These are phyloP conservation scores for Upupa epops DNA, from an alignment of 2,113 vertebrate species.

Conservation along the genomic window DNA sequence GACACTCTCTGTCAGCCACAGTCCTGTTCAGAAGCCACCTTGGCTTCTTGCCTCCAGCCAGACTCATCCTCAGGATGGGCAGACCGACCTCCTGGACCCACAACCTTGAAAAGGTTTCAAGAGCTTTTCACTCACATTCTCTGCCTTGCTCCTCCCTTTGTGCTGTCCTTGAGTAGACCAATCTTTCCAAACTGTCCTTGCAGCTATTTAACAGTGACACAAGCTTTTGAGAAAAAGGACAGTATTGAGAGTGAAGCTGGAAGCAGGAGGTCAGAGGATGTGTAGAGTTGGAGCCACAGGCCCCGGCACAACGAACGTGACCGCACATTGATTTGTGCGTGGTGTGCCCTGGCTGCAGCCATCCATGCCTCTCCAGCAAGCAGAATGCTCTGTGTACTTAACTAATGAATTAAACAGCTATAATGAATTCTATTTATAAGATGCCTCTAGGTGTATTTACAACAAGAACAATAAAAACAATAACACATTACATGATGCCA, in stretches of 20 bases:
- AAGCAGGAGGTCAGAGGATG: background rate
- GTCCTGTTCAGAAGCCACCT: background rate
- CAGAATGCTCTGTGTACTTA: background rate
- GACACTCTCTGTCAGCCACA: background rate
- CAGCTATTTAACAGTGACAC: background rate
- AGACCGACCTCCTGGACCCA: background rate
- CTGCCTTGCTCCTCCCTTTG: background rate
- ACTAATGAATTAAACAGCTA: conserved; percentile 57
- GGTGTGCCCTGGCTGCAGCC: background rate
- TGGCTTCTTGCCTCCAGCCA: background rate
- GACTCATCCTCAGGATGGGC: background rate
- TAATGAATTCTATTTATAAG: conserved; percentile 67
- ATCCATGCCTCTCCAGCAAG: background rate
- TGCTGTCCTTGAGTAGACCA: background rate
- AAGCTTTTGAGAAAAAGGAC: background rate
- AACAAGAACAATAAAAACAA: conserved; percentile 61
- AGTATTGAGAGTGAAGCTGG: background rate
- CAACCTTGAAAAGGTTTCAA: background rate
- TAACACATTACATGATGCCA: conserved; percentile 30
- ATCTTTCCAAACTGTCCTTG: background rate
- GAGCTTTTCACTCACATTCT: background rate
- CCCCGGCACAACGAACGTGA: background rate
- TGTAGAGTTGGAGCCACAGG: background rate
- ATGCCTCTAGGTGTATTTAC: conserved; percentile 69
- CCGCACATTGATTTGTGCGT: background rate